A percentile compares a stretch with the other conserved stretches of the same genome.
phyloP scores from a whole-genome alignment of 2,797 vertebrate species.

The Otolemur crassicaudatus region DNA sequence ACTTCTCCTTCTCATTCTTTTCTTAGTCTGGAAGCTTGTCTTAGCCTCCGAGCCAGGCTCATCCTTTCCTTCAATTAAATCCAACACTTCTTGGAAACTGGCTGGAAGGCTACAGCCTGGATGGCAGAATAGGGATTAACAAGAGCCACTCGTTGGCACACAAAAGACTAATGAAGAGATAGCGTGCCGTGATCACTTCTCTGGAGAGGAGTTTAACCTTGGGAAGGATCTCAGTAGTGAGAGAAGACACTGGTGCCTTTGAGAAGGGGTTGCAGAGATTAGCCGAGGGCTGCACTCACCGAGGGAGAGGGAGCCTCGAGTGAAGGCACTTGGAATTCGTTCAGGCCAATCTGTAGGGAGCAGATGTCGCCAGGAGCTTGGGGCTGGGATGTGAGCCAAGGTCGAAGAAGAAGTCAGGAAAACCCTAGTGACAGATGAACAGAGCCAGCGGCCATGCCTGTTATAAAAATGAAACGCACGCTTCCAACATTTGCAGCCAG shows the following conservation, averaged over 20 bases:
- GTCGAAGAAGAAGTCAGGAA: conserved; percentile 59
- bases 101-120: conserved; percentile 65
- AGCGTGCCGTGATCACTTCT: background rate
- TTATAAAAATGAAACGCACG: background rate
- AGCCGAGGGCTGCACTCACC: background rate
- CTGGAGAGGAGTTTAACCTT: conserved; percentile 72
- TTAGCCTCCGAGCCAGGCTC: conserved; percentile 29
- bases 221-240: conserved; percentile 33
- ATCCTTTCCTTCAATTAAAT: conserved; percentile 59
- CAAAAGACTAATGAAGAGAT: conserved; percentile 66
- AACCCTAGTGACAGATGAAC: conserved; percentile 20
- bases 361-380: conserved; percentile 57
- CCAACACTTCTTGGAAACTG: conserved; percentile 49
- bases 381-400: conserved; percentile 64
- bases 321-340: conserved; percentile 58
- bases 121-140: conserved; percentile 62
- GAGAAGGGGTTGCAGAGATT: conserved; percentile 13
- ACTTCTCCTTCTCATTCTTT: background rate
- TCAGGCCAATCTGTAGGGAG: conserved; percentile 67
- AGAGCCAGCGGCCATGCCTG: conserved; percentile 2
- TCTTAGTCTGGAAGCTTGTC: conserved; percentile 13
- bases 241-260: conserved; percentile 1
- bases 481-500: conserved; percentile 38
- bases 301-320: conserved; percentile 14
- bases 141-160: background rate